phyloP scores from a whole-genome alignment of 2,888 invertebrate species.

The Watsonalla cultraria region DNA sequence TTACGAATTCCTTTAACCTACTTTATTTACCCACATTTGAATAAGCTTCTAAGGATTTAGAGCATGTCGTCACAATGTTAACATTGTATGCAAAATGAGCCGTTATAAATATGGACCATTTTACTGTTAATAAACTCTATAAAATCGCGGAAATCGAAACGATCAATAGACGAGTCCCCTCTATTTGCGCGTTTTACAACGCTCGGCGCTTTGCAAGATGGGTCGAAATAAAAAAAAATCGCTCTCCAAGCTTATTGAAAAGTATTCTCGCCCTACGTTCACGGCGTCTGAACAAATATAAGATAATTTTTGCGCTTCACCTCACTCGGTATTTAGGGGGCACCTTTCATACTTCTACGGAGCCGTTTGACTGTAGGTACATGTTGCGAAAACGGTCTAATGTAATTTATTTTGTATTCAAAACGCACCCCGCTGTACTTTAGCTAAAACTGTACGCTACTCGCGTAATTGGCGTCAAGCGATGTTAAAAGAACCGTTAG shows the following conservation, averaged over 20 bases:
- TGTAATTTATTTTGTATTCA: constrained; percentile 74
- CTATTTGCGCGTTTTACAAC: constrained; percentile 63
- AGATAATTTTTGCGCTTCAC: constrained; percentile 78
- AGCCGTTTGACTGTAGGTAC: constrained; percentile 61
- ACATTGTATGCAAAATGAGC: not conserved
- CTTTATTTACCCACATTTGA: not conserved
- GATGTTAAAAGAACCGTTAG: constrained; percentile 20
- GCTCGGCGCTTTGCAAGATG: constrained; percentile 58
- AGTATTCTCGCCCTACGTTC: constrained; percentile 77
- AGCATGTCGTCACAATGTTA: not conserved
- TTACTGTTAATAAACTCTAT: not conserved
- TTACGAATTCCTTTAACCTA: no score
- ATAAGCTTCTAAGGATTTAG: no score
- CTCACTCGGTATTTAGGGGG: constrained; percentile 77
- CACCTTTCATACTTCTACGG: constrained; percentile 76
- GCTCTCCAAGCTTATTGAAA: constrained; percentile 78
- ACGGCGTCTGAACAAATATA: constrained; percentile 78
- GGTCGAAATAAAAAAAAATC: constrained; percentile 67
- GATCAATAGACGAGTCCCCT: constrained; percentile 59
- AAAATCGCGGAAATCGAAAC: constrained; percentile 42
- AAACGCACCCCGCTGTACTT: constrained; percentile 37
- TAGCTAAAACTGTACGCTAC: constrained; percentile 16
- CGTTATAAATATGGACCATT: not conserved
- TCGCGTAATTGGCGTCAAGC: constrained; percentile 21
- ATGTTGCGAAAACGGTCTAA: constrained; percentile 44